Conservation (phyloP, 2,888 invertebrate species). For the Drosophila macrospina region DNA sequence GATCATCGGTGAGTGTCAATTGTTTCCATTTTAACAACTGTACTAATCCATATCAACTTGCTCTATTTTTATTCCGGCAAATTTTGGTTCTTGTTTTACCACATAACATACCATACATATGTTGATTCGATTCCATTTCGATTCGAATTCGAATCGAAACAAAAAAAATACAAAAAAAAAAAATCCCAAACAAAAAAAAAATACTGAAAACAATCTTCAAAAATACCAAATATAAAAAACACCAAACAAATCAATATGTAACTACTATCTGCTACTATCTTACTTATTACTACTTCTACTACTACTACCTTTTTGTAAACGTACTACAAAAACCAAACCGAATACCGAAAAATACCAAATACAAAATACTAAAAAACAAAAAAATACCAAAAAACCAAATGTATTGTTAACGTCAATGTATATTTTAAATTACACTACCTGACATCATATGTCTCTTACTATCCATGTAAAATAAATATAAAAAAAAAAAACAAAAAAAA, state of each 20-base stretch:
- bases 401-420: slow-evolving; percentile 54
- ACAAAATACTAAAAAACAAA: slow-evolving; percentile 33
- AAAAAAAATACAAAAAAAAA: neutral
- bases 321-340: slow-evolving; percentile 30
- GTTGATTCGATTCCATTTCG: slow-evolving; percentile 20
- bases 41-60: slow-evolving; percentile 85
- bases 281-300: slow-evolving; percentile 70
- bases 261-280: slow-evolving; percentile 70
- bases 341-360: slow-evolving; percentile 30
- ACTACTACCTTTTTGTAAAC: slow-evolving; percentile 63
- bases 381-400: slow-evolving; percentile 33
- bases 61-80: slow-evolving; percentile 83
- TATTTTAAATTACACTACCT: slow-evolving; percentile 41
- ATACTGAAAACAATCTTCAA: slow-evolving; percentile 17
- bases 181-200: slow-evolving; percentile 2
- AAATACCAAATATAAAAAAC: slow-evolving; percentile 17
- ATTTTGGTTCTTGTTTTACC: slow-evolving; percentile 72
- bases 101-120: slow-evolving; percentile 30
- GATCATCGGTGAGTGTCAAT: slow-evolving; percentile 86
- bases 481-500: slow-evolving; percentile 6
- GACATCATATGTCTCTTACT: slow-evolving; percentile 38
- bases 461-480: slow-evolving; percentile 41
- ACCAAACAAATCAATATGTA: slow-evolving; percentile 55
- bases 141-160: slow-evolving; percentile 18
- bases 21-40: slow-evolving; percentile 83